Base-by-base conservation (phyloP, 2,113 vertebrate species). In the Mustelus asterias region DNA sequence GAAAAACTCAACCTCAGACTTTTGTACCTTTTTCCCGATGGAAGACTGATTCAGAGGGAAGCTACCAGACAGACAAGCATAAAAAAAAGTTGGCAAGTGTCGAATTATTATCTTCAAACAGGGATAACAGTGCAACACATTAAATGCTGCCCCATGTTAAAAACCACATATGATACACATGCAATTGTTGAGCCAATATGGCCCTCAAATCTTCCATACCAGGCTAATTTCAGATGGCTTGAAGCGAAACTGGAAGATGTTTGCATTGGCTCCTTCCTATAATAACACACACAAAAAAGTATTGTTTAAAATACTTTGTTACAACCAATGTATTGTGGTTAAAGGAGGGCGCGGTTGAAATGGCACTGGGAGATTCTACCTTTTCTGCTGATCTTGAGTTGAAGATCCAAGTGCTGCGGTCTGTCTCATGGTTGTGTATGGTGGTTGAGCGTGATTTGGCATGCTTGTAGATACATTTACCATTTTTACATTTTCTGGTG, bases 161-260 rank as follows among this genome's bases (percentile, higher is more conserved):
- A 70, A 94, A 70, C 2, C 65, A 94, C 65, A 48, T 44, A 11
- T 33, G 67, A 16, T 41, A 69, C 60, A 41, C 60, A 70, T 26
- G 24, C 11, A 13, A 4, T 48, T 29, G 86, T 24, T 5, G 54
- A 90, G 9, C 2, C 37, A 94, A 69, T 37, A 26, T 44, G 29
- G 11, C 1, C 6, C 33, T 10, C 16, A 70, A 13, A 69, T 70
- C 9, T 44, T 70, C 29, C 93, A 67, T 94, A 70, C 65, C 65
- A 13, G 20, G 93, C 10, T 70, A 70, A 4, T 11, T 67, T 22
- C 92, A 44, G n/a, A 94, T 72, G 97, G 58, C 4, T 0, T 96
- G 96, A 97, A 97, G 76, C 0, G 96, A 41, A 97, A 95, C 6
- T 0, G 96, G 67, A 96, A 96, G 6, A 97, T 88, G 96, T 97